Percentiles rank a stretch among this genome's conserved stretches.
Evolutionary conservation across 2,888 invertebrate genomes (phyloP).

Genomic region (Neoascia interrupta): DNA sequence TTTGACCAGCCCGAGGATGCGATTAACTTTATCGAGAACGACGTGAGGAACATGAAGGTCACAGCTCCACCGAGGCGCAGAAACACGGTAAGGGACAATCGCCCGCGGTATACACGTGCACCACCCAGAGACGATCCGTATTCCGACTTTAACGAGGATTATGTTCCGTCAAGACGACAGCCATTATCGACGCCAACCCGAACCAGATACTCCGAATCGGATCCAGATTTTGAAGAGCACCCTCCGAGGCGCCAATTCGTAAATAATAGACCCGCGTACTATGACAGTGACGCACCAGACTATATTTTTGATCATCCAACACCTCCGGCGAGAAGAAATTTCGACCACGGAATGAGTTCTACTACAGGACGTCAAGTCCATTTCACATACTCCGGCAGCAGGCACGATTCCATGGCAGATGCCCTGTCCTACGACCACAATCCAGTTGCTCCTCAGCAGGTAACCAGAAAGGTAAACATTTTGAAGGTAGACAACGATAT

Average conservation of each 20-base stretch:
- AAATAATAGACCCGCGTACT: not conserved
- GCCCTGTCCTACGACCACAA: not conserved
- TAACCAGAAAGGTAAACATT: constrained; percentile 27
- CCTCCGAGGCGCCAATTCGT: constrained; percentile 12
- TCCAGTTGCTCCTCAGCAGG: constrained; percentile 1
- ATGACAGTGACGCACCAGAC: constrained; percentile 19
- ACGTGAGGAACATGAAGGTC: constrained; percentile 61
- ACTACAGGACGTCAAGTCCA: constrained; percentile 50
- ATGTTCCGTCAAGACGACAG: constrained; percentile 10
- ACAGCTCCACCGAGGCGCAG: constrained; percentile 32
- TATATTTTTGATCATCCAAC: constrained; percentile 25
- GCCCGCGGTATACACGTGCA: constrained; percentile 8
- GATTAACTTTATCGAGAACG: constrained; percentile 69
- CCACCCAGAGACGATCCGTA: not conserved
- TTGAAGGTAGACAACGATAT: constrained; percentile 54
- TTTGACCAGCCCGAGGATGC: constrained; percentile 55
- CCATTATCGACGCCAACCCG: constrained; percentile 32
- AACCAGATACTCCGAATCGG: constrained; percentile 40
- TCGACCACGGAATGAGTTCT: not conserved
- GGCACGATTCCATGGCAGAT: not conserved
- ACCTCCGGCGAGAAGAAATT: not conserved
- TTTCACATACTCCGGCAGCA: constrained; percentile 36
- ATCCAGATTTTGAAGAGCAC: constrained; percentile 54
- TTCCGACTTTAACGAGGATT: constrained; percentile 42
- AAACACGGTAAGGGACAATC: constrained; percentile 29